These are phyloP conservation scores for Pongo abelii DNA, from an alignment of 2,113 vertebrate species.

Conservation along the genomic window DNA sequence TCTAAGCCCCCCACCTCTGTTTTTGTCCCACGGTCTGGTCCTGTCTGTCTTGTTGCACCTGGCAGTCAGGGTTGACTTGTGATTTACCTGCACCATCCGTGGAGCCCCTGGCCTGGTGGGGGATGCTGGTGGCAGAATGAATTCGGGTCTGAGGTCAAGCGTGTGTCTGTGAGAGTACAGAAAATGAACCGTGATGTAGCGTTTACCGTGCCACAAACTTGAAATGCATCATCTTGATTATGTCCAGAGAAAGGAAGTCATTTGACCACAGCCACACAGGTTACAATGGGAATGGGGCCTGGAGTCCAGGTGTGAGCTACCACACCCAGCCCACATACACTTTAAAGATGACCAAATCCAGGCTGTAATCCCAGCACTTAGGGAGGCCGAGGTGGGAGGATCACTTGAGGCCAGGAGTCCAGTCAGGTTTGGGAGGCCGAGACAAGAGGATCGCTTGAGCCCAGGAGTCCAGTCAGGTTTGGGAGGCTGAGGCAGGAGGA, in stretches of 20 bases:
- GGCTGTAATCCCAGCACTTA: too few species aligned
- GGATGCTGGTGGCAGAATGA: background rate
- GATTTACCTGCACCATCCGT: background rate
- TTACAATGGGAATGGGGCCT: background rate
- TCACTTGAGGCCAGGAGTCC: too few species aligned
- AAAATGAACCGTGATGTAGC: background rate
- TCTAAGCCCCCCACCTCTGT: background rate
- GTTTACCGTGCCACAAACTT: accelerated
- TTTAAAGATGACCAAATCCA: too few species aligned
- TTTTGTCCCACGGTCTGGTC: background rate
- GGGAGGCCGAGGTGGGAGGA: too few species aligned
- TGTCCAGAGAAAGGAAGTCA: background rate
- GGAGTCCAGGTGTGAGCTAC: background rate
- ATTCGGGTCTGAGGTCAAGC: background rate
- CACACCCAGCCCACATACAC: too few species aligned
- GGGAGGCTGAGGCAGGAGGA: too few species aligned
- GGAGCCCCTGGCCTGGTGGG: background rate
- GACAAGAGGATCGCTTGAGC: too few species aligned
- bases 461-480: too few species aligned
- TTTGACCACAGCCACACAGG: background rate
- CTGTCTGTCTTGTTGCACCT: background rate
- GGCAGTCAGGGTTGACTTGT: background rate
- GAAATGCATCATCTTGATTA: background rate
- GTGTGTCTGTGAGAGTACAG: background rate
- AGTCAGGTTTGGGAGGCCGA: too few species aligned